phyloP scores from a whole-genome alignment of 2,113 vertebrate species.

The Labrus mixtus region DNA sequence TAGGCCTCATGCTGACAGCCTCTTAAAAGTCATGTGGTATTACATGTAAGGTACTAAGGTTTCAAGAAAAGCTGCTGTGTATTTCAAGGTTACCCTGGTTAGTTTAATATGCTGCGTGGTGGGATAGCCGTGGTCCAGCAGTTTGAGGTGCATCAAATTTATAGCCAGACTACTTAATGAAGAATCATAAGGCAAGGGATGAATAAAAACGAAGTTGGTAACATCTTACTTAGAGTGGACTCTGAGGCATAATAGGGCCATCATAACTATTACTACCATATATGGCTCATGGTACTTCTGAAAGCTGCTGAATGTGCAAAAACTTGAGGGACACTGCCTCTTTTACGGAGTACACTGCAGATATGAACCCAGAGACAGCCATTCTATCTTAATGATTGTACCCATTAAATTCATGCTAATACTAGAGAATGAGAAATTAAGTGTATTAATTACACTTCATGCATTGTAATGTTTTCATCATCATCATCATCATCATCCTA shows the following conservation, averaged over 20 bases:
- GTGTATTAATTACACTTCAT: not conserved
- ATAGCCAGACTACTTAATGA: not conserved
- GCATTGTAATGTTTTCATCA: not conserved
- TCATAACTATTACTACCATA: conserved; percentile 12
- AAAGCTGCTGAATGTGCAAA: conserved; percentile 43
- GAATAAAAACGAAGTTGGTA: conserved; percentile 5
- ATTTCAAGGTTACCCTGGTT: conserved; percentile 50
- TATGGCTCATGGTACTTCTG: conserved; percentile 10
- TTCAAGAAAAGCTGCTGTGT: conserved; percentile 9
- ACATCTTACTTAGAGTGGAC: conserved; percentile 27
- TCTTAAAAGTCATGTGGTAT: conserved; percentile 25
- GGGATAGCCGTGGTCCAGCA: conserved; percentile 6
- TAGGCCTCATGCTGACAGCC: no score
- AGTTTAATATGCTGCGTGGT: not conserved
- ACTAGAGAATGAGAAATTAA: not conserved
- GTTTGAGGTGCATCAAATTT: conserved; percentile 21
- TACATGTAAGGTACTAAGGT: conserved; percentile 13
- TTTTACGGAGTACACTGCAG: not conserved
- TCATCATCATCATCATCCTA: no score
- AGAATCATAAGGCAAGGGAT: not conserved
- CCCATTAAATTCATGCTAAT: conserved; percentile 1
- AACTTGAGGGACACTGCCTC: conserved; percentile 8
- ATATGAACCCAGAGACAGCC: not conserved
- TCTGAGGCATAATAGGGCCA: conserved; percentile 4
- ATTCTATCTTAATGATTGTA: not conserved